Evolutionary conservation across 1,140 invertebrate species (phyloP).

Genomic region (Hermetia illucens): DNA sequence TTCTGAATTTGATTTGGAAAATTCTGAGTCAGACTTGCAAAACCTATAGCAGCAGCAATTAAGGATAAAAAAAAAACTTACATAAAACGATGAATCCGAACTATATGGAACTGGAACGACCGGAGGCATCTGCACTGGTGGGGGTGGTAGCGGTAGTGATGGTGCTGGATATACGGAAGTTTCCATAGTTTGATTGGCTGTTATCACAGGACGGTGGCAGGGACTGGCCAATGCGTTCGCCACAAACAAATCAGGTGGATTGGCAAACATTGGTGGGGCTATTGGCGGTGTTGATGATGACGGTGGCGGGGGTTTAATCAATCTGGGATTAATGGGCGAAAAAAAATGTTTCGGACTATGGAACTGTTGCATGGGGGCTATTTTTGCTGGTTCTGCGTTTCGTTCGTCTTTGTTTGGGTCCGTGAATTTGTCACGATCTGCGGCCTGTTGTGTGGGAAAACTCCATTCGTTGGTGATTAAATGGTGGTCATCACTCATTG

Average conservation of each 20-base stretch:
- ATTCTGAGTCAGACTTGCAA: too few relatives aligned
- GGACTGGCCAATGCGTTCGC: slow-evolving; percentile 24
- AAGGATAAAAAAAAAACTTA: too few relatives aligned
- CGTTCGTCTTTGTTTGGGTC: not conserved
- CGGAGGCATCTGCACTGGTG: slow-evolving; percentile 1
- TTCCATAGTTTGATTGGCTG: not conserved
- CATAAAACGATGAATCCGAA: too few relatives aligned
- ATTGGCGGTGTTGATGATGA: slow-evolving; percentile 12
- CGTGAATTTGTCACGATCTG: not conserved
- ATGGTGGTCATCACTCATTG: slow-evolving; percentile 11
- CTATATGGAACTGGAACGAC: not conserved
- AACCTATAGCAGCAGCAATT: too few relatives aligned
- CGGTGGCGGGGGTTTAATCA: slow-evolving; percentile 5
- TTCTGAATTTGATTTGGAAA: too few relatives aligned
- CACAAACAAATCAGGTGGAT: slow-evolving; percentile 25
- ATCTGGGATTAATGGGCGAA: slow-evolving; percentile 24
- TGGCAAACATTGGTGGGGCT: slow-evolving; percentile 15
- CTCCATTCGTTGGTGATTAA: slow-evolving; percentile 8
- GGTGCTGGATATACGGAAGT: slow-evolving; percentile 2
- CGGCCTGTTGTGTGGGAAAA: not conserved
- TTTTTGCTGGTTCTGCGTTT: slow-evolving; percentile 21
- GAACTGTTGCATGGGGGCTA: slow-evolving; percentile 17
- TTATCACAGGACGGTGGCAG: slow-evolving; percentile 13
- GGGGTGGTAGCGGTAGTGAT: slow-evolving; percentile 3
- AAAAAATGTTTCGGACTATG: slow-evolving; percentile 29